Evolutionary conservation across 2,888 invertebrate species (phyloP).

Genomic region (Coenonympha arcania): DNA sequence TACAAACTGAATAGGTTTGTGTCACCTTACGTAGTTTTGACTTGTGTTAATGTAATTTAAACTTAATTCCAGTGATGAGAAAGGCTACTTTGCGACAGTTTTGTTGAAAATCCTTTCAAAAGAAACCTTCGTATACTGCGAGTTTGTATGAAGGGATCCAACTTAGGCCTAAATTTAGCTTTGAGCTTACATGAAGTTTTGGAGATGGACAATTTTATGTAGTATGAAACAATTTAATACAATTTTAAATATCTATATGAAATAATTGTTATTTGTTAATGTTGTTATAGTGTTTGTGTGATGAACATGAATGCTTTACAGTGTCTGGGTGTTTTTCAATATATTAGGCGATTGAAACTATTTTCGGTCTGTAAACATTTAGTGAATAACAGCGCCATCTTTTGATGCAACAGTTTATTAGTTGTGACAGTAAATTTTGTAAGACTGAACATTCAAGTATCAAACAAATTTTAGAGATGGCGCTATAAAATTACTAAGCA

Average conservation of each 20-base stretch:
- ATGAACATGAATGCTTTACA: too few relatives aligned
- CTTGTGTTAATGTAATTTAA: background rate
- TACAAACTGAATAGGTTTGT: background rate
- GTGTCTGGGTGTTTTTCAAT: too few relatives aligned
- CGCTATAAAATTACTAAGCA: too few relatives aligned
- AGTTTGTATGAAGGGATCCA: slow-evolving; percentile 6
- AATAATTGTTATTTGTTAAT: too few relatives aligned
- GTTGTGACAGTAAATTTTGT: too few relatives aligned
- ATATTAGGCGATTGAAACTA: too few relatives aligned
- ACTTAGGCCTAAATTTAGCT: slow-evolving; percentile 19
- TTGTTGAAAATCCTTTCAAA: background rate
- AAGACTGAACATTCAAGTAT: too few relatives aligned
- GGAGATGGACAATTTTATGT: slow-evolving; percentile 9
- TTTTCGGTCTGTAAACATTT: too few relatives aligned
- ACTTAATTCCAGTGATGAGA: background rate
- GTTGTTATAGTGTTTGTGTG: too few relatives aligned
- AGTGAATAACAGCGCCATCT: too few relatives aligned
- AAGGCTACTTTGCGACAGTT: background rate
- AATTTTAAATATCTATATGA: background rate
- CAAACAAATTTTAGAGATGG: too few relatives aligned
- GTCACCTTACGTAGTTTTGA: background rate
- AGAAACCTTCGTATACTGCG: slow-evolving; percentile 8
- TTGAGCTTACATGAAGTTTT: slow-evolving; percentile 20
- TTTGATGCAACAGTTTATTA: too few relatives aligned
- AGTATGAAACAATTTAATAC: background rate